Percentiles rank a stretch among this genome's conserved stretches.
Conservation (phyloP, 2,113 vertebrate genomes). For the Talpa occidentalis region DNA sequence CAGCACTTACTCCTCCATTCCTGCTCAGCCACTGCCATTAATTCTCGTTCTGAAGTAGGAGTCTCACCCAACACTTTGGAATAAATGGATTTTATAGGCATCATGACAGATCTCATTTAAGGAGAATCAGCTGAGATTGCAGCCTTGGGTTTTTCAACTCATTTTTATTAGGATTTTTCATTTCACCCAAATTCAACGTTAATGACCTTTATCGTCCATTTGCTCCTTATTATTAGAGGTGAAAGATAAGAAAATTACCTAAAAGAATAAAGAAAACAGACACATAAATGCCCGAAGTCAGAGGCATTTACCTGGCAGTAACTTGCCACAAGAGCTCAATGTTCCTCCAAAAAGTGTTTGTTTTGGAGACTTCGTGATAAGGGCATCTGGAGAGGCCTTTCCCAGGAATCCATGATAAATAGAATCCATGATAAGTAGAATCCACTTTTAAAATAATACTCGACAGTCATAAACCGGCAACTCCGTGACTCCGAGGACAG, state of each 20-base stretch:
- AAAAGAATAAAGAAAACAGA: neutral
- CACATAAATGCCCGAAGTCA: neutral
- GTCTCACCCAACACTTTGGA: neutral
- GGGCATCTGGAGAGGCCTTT: neutral
- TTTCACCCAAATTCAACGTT: slow-evolving; percentile 14
- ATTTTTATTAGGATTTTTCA: neutral
- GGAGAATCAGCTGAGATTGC: neutral
- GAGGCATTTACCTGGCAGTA: neutral
- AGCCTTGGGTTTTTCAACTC: neutral
- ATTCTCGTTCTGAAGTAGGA: neutral
- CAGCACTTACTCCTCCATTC: neutral
- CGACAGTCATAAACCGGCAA: neutral
- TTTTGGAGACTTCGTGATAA: neutral
- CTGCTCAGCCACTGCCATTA: neutral
- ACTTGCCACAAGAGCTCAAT: neutral
- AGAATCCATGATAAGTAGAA: neutral
- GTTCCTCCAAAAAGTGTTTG: neutral
- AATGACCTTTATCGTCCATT: neutral
- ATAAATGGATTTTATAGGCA: neutral
- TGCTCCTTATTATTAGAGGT: neutral
- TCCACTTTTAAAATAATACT: neutral
- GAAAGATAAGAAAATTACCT: neutral
- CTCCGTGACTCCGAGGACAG: neutral
- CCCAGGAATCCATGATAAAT: neutral
- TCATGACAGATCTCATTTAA: neutral